Evolutionary conservation across 2,888 invertebrate species (phyloP).

Genomic region (Rotaria socialis): DNA sequence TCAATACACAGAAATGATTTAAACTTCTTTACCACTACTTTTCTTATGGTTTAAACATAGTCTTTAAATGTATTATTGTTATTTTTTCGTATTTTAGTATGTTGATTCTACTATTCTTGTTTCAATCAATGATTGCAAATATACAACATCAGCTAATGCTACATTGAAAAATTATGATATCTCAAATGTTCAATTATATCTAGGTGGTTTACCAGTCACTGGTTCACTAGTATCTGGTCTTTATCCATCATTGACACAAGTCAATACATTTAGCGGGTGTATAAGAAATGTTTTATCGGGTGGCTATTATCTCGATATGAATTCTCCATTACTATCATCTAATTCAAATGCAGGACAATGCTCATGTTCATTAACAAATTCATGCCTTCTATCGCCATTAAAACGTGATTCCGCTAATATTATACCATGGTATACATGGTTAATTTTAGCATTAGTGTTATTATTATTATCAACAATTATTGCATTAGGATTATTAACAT

Average conservation of each 20-base stretch:
- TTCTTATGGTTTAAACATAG: too few species aligned
- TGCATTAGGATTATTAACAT: constrained; percentile 29
- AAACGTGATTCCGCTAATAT: not conserved
- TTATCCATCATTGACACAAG: not conserved
- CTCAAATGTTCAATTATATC: not conserved
- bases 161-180: constrained; percentile 11
- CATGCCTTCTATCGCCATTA: not conserved
- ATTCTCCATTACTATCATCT: constrained; percentile 1
- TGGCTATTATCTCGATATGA: constrained; percentile 33
- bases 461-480: constrained; percentile 22
- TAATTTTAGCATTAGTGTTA: constrained; percentile 31
- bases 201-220: constrained; percentile 14
- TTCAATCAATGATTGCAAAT: not conserved
- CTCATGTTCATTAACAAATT: constrained; percentile 24
- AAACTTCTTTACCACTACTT: too few species aligned
- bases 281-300: constrained; percentile 20
- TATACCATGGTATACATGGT: constrained; percentile 35
- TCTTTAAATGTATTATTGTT: too few species aligned
- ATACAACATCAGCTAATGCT: not conserved
- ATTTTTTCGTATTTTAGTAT: not conserved
- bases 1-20: too few species aligned
- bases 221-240: constrained; percentile 27
- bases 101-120: not conserved
- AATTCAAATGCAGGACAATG: constrained; percentile 26
- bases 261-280: constrained; percentile 28